Percentiles rank a stretch among this genome's conserved stretches.
These are phyloP conservation scores for Rhizoglyphus robini DNA, from an alignment of 1,140 invertebrate genomes.

Conservation along the genomic window DNA sequence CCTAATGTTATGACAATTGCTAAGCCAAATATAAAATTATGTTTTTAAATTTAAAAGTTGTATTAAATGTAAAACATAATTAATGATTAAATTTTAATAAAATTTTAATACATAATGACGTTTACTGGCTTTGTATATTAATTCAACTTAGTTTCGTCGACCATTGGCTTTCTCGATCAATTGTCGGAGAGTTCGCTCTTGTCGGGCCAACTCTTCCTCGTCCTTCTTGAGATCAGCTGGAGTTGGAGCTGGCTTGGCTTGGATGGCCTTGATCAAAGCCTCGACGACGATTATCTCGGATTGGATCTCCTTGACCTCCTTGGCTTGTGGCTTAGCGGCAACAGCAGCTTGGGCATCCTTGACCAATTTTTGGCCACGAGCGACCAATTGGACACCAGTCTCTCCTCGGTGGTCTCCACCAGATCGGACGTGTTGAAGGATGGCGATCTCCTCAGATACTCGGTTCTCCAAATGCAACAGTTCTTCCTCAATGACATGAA, in stretches of 20 bases:
- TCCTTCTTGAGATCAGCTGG: background rate
- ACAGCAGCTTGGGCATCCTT: background rate
- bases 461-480: conserved; percentile 16
- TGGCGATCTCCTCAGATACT: conserved; percentile 8
- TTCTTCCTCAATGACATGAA: conserved; percentile 18
- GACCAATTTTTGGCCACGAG: background rate
- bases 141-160: too few relatives aligned
- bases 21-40: too few relatives aligned
- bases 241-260: background rate
- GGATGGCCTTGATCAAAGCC: background rate
- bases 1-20: too few relatives aligned
- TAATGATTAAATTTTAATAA: too few relatives aligned
- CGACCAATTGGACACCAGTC: background rate
- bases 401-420: background rate
- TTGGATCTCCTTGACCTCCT: background rate
- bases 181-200: background rate
- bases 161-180: background rate
- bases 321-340: background rate
- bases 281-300: background rate
- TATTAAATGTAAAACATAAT: too few relatives aligned
- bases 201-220: background rate
- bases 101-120: too few relatives aligned
- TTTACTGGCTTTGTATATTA: too few relatives aligned
- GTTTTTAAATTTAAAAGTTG: too few relatives aligned
- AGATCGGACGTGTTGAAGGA: background rate